phyloP scores from a whole-genome alignment of 2,888 invertebrate genomes.

The Agriotes lineatus region DNA sequence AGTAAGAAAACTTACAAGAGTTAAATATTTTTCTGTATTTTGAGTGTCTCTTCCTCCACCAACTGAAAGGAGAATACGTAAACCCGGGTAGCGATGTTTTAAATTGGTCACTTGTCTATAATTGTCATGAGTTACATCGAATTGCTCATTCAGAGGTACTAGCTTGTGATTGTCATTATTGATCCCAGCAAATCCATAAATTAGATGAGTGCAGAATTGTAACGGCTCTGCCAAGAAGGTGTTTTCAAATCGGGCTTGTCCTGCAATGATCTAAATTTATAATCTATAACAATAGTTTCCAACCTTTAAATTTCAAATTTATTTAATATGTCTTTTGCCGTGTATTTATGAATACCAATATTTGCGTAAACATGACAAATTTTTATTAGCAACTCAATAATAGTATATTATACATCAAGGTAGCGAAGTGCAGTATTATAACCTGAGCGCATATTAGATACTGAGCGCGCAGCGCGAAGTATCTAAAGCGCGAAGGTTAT shows the following conservation, averaged over 20 bases:
- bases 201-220: slow-evolving; percentile 81
- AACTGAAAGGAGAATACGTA: slow-evolving; percentile 80
- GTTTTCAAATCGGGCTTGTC: slow-evolving; percentile 81
- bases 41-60: slow-evolving; percentile 84
- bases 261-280: too few species aligned
- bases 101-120: slow-evolving; percentile 79
- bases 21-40: slow-evolving; percentile 76
- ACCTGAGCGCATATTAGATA: too few species aligned
- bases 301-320: too few species aligned
- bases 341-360: too few species aligned
- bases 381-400: too few species aligned
- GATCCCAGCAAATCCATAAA: slow-evolving; percentile 84
- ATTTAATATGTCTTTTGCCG: too few species aligned
- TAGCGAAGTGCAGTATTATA: too few species aligned
- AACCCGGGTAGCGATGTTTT: slow-evolving; percentile 76
- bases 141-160: slow-evolving; percentile 76
- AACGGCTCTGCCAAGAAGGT: slow-evolving; percentile 80
- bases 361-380: too few species aligned
- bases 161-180: slow-evolving; percentile 78
- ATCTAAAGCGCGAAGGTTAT: too few species aligned
- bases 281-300: too few species aligned
- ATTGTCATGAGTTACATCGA: slow-evolving; percentile 82
- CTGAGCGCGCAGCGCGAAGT: too few species aligned
- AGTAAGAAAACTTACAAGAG: slow-evolving; percentile 71
- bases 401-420: too few species aligned